Percentiles rank a stretch among this genome's conserved stretches.
Evolutionary conservation across 2,888 invertebrate species (phyloP).

Genomic region (Tetrapedia diversipes): DNA sequence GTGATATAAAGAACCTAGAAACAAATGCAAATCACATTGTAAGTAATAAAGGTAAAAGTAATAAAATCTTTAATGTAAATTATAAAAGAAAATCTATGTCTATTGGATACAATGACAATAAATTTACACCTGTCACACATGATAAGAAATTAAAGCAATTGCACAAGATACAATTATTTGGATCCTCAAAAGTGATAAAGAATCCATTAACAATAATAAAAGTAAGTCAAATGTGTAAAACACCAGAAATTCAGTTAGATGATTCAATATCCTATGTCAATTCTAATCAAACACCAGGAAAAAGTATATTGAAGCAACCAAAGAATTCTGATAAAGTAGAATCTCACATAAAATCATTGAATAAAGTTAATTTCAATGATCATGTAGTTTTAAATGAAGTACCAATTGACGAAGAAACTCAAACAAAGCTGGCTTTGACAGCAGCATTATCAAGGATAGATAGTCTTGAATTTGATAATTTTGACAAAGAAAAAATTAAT

Average conservation of each 20-base stretch:
- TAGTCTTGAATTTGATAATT: slow-evolving; percentile 53
- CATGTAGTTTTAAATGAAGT: slow-evolving; percentile 62
- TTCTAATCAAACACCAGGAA: slow-evolving; percentile 77
- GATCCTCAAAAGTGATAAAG: slow-evolving; percentile 44
- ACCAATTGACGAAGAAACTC: slow-evolving; percentile 56
- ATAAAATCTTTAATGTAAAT: not conserved
- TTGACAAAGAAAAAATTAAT: slow-evolving; percentile 9
- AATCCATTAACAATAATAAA: slow-evolving; percentile 74
- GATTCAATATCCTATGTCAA: slow-evolving; percentile 75
- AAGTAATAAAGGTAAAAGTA: not conserved
- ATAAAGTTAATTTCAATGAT: slow-evolving; percentile 78
- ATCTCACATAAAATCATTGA: slow-evolving; percentile 55
- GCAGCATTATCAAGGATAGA: slow-evolving; percentile 66
- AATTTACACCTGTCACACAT: slow-evolving; percentile 19
- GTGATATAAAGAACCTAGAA: not conserved
- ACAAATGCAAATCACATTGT: not conserved
- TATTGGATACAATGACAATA: not conserved
- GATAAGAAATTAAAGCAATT: slow-evolving; percentile 48
- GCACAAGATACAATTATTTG: slow-evolving; percentile 59
- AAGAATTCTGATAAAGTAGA: slow-evolving; percentile 49
- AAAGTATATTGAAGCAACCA: slow-evolving; percentile 75
- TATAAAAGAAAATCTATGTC: slow-evolving; percentile 29
- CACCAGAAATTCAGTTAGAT: slow-evolving; percentile 73
- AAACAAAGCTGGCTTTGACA: slow-evolving; percentile 54
- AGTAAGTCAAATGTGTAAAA: slow-evolving; percentile 73